Evolutionary conservation across 2,797 vertebrate species (phyloP), one percentile per base, ranked within the genome.

Genomic region (Phataginus tetradactyla): DNA sequence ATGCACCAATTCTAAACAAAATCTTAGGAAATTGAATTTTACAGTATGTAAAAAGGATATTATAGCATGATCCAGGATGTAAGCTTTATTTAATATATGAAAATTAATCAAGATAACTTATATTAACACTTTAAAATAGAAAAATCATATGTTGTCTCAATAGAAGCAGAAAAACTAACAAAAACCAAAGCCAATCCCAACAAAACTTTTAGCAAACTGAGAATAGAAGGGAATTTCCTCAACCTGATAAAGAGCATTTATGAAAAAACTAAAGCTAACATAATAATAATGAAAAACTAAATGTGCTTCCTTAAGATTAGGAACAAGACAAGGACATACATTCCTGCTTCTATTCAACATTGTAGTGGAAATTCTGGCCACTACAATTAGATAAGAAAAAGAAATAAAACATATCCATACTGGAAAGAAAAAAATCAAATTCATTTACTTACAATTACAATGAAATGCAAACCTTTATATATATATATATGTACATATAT

Each of bases 311-410:
- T 14, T 87, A 75, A 78, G 29, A 88, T 29, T 51, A 88, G 12
- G 64, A 74, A 87, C 32, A 53, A 93, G 51, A 51, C 20, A 74
- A 84, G 2, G 0, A 68, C 80, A 17, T 45, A 39, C 6, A 66
- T 45, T 63, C n/a, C 71, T 23, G 72, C n/a, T 92, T 91, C 59
- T 94, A 84, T 39, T 86, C 21, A 87, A 53, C 32, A 75, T 15
- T 59, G 7, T 63, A 75, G 18, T 81, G n/a, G 39, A 89, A 61
- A 51, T 84, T 86, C 75, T 72, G 49, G 51, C 63, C 79, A 87
- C 80, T 86, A 72, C 59, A 69, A 86, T 63, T 85, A 79, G 51
- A 79, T 45, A 94, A 90, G 71, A 86, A 95, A 96, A 90, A 63
- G 17, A 95, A 92, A 86, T 42, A 78, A 78, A 92, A 37, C 7